Evolutionary conservation across 2,113 vertebrate genomes (phyloP), one percentile per base, ranked within the genome.

Genomic region (Raja brachyura): DNA sequence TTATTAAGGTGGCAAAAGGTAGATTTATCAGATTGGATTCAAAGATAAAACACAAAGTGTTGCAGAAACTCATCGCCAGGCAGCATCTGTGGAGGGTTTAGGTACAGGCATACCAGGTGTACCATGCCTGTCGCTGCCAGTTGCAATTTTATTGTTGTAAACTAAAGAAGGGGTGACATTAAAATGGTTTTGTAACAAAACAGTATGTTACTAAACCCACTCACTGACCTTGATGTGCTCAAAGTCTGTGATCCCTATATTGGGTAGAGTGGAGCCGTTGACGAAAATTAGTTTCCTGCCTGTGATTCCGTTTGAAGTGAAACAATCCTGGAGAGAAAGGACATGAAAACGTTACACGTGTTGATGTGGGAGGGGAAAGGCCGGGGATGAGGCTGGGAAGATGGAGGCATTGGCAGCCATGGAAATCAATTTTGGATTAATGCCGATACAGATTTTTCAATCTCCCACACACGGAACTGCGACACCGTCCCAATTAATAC

Each of bases 181-280:
- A 66, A 66, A 31, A 88, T 88, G 83, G 59, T 56, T 28, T 3
- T 18, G 61, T 28, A 13, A 18, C 16, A n/a, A 28, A n/a, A 22
- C 10, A 86, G 56, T 61, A 7, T n/a, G 14, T n/a, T 13, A 31
- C 31, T 7, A 88, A 31, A 16, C 28, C 54, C 1, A 93, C 31
- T 39, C 3, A 93, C 94, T 95, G 94, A 98, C 98, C 97, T 97
- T 97, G 96, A 98, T 97, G 94, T 99, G 95, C 93, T 97, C 95
- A 94, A 98, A 98, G 94, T 98, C 95, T 25, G 96, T 98, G 95
- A 99, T 95, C 33, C 98, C 98, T 0, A 98, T 95, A 95, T 95
- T 96, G 78, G 97, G 97, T 93, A 99, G 95, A 93, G 94, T 96
- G 93, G 93, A 95, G 93, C 97, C 97, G 81, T 96, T 97, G 0